phyloP scores from a whole-genome alignment of 1,140 invertebrate genomes.

The Patella vulgata region DNA sequence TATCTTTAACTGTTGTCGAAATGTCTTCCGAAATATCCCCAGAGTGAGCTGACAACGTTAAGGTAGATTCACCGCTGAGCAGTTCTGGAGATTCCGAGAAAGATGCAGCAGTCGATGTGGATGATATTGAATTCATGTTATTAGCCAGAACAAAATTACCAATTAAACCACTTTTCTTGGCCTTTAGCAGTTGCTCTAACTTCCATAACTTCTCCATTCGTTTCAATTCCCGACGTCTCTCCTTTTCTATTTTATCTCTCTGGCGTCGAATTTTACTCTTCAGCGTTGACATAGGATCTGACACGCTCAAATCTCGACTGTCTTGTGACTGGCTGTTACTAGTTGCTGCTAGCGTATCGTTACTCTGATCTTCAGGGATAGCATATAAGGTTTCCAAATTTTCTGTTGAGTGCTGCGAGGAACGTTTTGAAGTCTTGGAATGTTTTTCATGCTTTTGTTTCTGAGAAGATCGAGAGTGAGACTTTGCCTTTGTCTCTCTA shows the following conservation, averaged over 20 bases:
- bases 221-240: slow-evolving; percentile 43
- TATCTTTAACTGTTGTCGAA: slow-evolving; percentile 48
- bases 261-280: slow-evolving; percentile 45
- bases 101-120: slow-evolving; percentile 38
- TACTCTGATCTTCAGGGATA: slow-evolving; percentile 39
- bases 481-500: slow-evolving; percentile 23
- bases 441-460: not conserved
- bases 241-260: slow-evolving; percentile 45
- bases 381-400: slow-evolving; percentile 32
- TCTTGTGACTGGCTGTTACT: slow-evolving; percentile 20
- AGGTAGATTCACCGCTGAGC: slow-evolving; percentile 25
- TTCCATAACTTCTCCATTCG: slow-evolving; percentile 56
- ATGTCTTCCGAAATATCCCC: slow-evolving; percentile 28
- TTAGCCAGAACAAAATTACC: slow-evolving; percentile 43
- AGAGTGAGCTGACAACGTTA: slow-evolving; percentile 12
- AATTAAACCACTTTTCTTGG: slow-evolving; percentile 47
- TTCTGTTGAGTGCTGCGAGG: not conserved
- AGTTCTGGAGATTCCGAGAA: slow-evolving; percentile 26
- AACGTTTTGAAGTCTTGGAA: not conserved
- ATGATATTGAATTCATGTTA: slow-evolving; percentile 47
- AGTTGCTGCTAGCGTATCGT: slow-evolving; percentile 25
- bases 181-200: slow-evolving; percentile 51
- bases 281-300: slow-evolving; percentile 62
- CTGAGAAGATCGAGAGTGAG: slow-evolving; percentile 7
- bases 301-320: slow-evolving; percentile 46